Evolutionary conservation across 2,888 invertebrate species (phyloP).

Genomic region (Sycophila texana): DNA sequence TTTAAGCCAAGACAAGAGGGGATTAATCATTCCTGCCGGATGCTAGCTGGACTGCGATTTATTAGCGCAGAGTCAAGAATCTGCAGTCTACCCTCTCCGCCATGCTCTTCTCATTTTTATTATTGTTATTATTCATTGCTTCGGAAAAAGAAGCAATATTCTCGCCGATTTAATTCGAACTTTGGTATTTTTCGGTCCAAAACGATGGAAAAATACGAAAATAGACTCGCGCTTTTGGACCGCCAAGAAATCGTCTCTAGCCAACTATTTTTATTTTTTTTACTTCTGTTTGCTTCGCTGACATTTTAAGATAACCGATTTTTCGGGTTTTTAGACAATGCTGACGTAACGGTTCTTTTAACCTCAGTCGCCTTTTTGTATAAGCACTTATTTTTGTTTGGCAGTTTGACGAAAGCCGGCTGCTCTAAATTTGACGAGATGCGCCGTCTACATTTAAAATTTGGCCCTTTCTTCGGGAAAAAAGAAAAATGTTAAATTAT

Average conservation of each 20-base stretch:
- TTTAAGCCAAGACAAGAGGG: background rate
- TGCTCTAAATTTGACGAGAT: no score
- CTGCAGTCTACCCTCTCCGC: no score
- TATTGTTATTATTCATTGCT: no score
- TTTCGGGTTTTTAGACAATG: conserved; percentile 1
- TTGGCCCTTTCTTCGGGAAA: no score
- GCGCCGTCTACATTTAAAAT: no score
- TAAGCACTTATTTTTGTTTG: background rate
- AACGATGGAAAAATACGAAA: conserved; percentile 6
- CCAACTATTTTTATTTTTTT: conserved; percentile 6
- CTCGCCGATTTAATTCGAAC: conserved; percentile 18
- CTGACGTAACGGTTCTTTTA: conserved; percentile 24
- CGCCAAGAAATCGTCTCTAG: background rate
- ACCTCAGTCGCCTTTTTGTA: background rate
- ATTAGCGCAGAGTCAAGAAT: no score
- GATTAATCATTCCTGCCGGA: background rate
- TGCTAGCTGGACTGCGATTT: background rate
- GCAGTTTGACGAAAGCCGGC: background rate
- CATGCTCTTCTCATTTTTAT: no score
- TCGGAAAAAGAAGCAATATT: no score
- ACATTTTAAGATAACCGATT: conserved; percentile 10
- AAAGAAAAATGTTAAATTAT: no score
- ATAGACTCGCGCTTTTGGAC: conserved; percentile 8
- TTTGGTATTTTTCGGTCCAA: background rate
- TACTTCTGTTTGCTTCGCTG: background rate